Percentiles rank a stretch among this genome's conserved stretches.
phyloP scores from a whole-genome alignment of 2,888 invertebrate genomes.

The Pollenia amentaria region DNA sequence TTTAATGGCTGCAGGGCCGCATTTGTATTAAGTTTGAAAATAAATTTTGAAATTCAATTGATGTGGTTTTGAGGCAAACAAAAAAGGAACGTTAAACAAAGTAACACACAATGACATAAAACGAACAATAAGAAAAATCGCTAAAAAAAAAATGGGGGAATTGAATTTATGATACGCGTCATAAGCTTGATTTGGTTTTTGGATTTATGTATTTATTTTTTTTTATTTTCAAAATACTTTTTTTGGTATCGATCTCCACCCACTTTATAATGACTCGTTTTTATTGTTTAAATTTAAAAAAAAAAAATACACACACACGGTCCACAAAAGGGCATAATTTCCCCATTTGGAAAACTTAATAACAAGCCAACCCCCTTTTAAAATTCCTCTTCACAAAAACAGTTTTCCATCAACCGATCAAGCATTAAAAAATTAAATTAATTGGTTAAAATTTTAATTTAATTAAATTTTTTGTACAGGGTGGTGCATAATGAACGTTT shows the following conservation, averaged over 20 bases:
- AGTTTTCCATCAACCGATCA: slow-evolving; percentile 45
- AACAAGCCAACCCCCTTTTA: slow-evolving; percentile 13
- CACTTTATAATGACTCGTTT: slow-evolving; percentile 36
- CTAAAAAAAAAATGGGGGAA: neutral
- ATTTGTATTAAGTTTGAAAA: slow-evolving; percentile 38
- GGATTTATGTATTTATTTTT: slow-evolving; percentile 30
- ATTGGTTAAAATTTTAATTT: neutral
- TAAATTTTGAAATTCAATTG: slow-evolving; percentile 53
- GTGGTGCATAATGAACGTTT: no score
- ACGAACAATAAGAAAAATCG: slow-evolving; percentile 38
- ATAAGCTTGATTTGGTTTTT: slow-evolving; percentile 54
- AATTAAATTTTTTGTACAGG: neutral
- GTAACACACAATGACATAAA: slow-evolving; percentile 6
- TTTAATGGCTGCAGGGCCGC: slow-evolving; percentile 41
- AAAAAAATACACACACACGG: neutral
- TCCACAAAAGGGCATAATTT: slow-evolving; percentile 40
- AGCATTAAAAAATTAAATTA: slow-evolving; percentile 1
- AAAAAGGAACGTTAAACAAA: neutral
- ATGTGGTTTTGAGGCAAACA: slow-evolving; percentile 46
- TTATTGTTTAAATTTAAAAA: neutral
- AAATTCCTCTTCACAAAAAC: neutral
- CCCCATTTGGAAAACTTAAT: slow-evolving; percentile 20
- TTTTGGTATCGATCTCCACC: slow-evolving; percentile 56
- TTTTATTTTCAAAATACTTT: slow-evolving; percentile 3
- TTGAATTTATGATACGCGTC: slow-evolving; percentile 70